Conservation (phyloP, 1,140 invertebrate genomes). For the Rhopalosiphum maidis region DNA sequence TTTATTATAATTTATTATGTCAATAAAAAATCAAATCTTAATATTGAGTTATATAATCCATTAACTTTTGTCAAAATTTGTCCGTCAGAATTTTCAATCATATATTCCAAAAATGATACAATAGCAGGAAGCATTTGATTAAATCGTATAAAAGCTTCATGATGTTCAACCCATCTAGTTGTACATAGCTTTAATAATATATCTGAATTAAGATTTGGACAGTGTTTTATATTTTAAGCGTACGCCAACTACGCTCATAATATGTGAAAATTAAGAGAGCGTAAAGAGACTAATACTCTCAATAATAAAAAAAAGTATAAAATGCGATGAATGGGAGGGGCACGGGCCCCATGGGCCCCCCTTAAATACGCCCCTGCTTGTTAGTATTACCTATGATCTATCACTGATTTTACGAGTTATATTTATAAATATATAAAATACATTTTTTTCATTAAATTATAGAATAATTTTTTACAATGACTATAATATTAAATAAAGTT, state of each 20-base stretch:
- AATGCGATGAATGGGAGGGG: background rate
- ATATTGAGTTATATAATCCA: background rate
- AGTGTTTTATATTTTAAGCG: background rate
- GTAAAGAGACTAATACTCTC: background rate
- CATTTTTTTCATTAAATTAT: no score
- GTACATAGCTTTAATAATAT: background rate
- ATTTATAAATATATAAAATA: no score
- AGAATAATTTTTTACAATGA: no score
- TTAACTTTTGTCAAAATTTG: background rate
- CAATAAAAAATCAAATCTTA: background rate
- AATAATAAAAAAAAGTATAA: background rate
- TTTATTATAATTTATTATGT: slow-evolving; percentile 18
- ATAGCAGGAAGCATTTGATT: background rate
- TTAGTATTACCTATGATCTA: no score
- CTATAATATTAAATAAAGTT: no score
- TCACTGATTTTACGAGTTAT: no score
- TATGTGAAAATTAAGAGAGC: slow-evolving; percentile 49
- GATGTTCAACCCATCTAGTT: background rate
- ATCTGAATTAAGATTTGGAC: background rate
- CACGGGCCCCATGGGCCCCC: background rate
- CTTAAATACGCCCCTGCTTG: background rate
- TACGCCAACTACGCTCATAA: no score
- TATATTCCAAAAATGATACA: background rate
- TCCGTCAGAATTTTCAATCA: background rate
- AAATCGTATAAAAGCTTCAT: background rate